These are phyloP conservation scores for Helarctos malayanus DNA, from an alignment of 2,797 vertebrate genomes.

Conservation along the genomic window DNA sequence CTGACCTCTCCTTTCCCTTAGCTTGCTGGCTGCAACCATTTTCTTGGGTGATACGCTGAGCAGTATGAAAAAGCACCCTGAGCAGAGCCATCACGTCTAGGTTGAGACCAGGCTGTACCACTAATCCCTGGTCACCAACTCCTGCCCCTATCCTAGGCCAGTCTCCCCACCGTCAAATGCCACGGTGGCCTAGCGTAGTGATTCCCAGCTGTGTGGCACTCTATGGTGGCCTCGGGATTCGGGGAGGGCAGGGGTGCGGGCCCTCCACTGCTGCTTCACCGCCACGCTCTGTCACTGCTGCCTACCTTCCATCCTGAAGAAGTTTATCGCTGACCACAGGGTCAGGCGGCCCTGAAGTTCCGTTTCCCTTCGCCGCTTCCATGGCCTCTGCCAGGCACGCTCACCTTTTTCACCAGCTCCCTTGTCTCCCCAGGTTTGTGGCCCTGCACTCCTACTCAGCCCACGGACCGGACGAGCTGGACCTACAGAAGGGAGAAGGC, in stretches of 20 bases:
- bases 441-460: conserved; percentile 94
- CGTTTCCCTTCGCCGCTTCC: neutral
- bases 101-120: neutral
- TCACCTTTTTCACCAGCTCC: conserved; percentile 38
- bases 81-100: neutral
- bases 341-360: neutral
- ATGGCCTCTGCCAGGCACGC: neutral
- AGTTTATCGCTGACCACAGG: neutral
- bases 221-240: rapidly evolving
- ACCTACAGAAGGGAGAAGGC: conserved; percentile 96
- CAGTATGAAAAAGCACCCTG: neutral
- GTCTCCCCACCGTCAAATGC: neutral
- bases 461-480: conserved; percentile 93
- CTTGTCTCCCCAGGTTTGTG: conserved; percentile 91
- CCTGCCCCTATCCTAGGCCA: neutral
- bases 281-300: neutral
- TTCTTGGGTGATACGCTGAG: neutral
- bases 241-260: neutral
- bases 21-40: neutral
- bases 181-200: neutral
- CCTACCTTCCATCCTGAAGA: neutral
- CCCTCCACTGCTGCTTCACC: neutral
- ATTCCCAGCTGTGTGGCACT: no score
- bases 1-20: neutral
- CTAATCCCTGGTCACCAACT: neutral